phyloP scores from a whole-genome alignment of 1,140 invertebrate genomes.

The Drosophila ohnishii region DNA sequence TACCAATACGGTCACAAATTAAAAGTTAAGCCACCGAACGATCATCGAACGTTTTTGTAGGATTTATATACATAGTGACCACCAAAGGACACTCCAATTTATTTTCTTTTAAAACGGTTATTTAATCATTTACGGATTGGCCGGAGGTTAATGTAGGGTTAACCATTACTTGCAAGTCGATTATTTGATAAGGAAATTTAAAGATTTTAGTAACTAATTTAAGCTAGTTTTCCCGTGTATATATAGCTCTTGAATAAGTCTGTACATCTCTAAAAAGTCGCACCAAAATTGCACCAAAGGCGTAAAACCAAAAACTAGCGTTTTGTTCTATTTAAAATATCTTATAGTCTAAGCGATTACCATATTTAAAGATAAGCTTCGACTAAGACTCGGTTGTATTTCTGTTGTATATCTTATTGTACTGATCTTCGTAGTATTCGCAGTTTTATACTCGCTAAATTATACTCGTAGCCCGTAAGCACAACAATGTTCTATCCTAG shows the following conservation, averaged over 20 bases:
- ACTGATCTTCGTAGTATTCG: conserved; percentile 75
- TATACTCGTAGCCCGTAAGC: conserved; percentile 36
- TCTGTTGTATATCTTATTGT: conserved; percentile 61
- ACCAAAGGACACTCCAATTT: conserved; percentile 5
- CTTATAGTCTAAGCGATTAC: conserved; percentile 2
- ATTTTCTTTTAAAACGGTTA: conserved; percentile 2
- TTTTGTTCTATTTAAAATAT: conserved; percentile 3
- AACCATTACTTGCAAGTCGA: conserved; percentile 1
- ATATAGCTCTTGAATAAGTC: conserved; percentile 56
- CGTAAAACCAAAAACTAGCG: conserved; percentile 51
- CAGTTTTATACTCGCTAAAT: conserved; percentile 50
- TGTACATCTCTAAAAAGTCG: conserved; percentile 41
- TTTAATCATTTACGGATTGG: background rate
- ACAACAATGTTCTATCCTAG: conserved; percentile 34
- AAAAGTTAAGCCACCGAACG: background rate
- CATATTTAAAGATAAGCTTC: conserved; percentile 18
- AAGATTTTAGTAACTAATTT: background rate
- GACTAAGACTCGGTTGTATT: conserved; percentile 57
- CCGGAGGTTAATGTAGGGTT: background rate
- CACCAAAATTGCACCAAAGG: conserved; percentile 64
- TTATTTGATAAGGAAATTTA: background rate
- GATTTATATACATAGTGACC: background rate
- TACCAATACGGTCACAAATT: background rate
- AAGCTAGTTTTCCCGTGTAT: conserved; percentile 28
- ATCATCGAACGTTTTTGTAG: background rate